Evolutionary conservation across 2,797 vertebrate species (phyloP), one percentile per base, ranked within the genome.

Genomic region (Taenioides sp.): DNA sequence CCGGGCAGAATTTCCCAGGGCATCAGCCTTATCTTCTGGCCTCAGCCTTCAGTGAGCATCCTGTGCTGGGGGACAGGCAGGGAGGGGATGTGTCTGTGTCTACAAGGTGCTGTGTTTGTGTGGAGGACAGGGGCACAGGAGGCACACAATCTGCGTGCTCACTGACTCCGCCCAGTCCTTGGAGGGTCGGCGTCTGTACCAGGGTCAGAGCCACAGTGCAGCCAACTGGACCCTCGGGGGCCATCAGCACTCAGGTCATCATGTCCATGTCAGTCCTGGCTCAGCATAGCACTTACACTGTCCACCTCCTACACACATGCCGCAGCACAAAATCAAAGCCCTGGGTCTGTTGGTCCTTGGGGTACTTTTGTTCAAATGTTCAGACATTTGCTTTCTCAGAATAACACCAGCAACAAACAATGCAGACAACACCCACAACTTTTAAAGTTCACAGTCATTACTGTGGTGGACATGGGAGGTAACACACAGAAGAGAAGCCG

Each of bases 381-480:
- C 86, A 94, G 90, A 92, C 91, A 93, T 93, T 93, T 90, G 91
- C 93, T 94, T 92, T 89, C 92, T 93, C 93, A 92, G 92, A 93
- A 93, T 81, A 94, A 93, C 77, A 80, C 74, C 72, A 72, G 85
- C 86, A 89, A 78, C 82, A 91, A 90, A 93, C 87, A 83, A 93
- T 92, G 82, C 82, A 88, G 87, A 94, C 85, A 94, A 94, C 88
- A 92, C 87, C 85, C 94, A 92, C 84, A 84, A 69, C 74, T 89
- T 93, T 94, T 89, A 93, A 89, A 88, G 88, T 73, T 85, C 82
- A 79, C 64, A 80, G 75, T 79, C 76, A 75, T 86, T 89, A 84
- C 81, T 85, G 86, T 77, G 70, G 81, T 67, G 59, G 61, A 81
- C 76, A 67, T 67, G 86, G 86, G 87, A 81, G 76, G 76, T 86